A percentile compares a stretch with the other conserved stretches of the same genome.
phyloP scores from a whole-genome alignment of 2,797 vertebrate species.

The Pipistrellus nathusii region DNA sequence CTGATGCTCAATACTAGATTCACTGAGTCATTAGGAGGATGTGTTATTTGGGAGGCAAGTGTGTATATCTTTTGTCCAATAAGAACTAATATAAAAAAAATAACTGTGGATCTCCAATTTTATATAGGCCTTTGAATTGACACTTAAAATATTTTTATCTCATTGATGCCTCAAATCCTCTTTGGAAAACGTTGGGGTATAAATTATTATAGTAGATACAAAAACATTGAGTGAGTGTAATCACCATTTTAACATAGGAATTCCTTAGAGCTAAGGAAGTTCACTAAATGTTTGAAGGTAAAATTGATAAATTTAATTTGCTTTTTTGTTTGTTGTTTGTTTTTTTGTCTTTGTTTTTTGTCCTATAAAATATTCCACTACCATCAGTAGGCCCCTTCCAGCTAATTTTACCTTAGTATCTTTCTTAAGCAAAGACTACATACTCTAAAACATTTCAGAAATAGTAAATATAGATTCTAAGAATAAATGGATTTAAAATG shows the following conservation, averaged over 20 bases:
- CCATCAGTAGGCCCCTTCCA: neutral
- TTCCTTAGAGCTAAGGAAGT: neutral
- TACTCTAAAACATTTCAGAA: neutral
- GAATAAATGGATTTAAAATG: neutral
- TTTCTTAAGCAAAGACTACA: neutral
- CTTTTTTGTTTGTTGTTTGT: neutral
- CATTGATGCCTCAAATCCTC: neutral
- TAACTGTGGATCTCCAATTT: neutral
- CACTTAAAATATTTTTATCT: neutral
- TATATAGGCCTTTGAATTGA: constrained; percentile 1
- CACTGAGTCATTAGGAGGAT: neutral
- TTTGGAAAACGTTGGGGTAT: neutral
- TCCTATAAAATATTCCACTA: neutral
- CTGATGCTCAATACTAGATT: neutral
- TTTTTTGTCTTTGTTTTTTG: neutral
- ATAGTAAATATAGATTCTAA: constrained; percentile 27
- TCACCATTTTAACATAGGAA: neutral
- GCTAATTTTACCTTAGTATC: neutral
- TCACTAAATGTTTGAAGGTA: neutral
- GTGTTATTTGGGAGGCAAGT: neutral
- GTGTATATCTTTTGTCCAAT: neutral
- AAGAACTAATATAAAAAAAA: neutral
- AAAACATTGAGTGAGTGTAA: constrained; percentile 4
- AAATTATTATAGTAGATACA: constrained; percentile 39
- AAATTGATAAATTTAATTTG: neutral